Conservation (phyloP, 2,888 invertebrate genomes). For the Lasioglossum villosulum region DNA sequence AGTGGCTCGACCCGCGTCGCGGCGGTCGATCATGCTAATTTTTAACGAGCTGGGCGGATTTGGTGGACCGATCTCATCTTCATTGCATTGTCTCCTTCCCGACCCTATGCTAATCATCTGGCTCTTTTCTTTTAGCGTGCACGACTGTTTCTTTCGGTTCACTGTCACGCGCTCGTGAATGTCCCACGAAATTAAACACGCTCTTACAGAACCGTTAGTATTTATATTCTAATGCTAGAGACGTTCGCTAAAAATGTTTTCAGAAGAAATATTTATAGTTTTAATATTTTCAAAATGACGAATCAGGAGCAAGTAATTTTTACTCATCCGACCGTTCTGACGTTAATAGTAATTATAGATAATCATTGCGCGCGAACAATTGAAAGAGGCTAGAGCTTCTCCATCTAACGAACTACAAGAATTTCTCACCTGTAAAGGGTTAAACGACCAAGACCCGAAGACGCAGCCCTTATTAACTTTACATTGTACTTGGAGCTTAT, state of each 20-base stretch:
- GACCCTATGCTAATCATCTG: not conserved
- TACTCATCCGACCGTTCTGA: no score
- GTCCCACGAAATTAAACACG: not conserved
- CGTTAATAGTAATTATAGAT: no score
- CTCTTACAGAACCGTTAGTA: no score
- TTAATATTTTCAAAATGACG: no score
- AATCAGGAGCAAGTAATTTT: no score
- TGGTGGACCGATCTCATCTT: not conserved
- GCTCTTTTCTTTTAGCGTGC: not conserved
- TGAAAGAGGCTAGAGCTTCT: not conserved
- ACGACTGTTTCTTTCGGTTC: not conserved
- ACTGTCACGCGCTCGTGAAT: not conserved
- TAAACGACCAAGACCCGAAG: not conserved
- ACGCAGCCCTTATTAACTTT: not conserved
- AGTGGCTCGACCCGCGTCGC: not conserved
- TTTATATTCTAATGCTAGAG: no score
- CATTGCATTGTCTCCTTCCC: not conserved
- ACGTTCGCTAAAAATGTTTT: no score
- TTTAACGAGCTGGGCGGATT: not conserved
- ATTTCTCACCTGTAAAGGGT: not conserved
- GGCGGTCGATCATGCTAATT: constrained; percentile 9
- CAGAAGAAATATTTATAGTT: no score
- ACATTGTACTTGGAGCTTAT: not conserved
- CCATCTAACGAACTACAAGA: not conserved
- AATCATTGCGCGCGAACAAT: not conserved